A percentile compares a stretch with the other conserved stretches of the same genome.
Evolutionary conservation across 2,113 vertebrate genomes (phyloP).

Genomic region (Bufo bufo): DNA sequence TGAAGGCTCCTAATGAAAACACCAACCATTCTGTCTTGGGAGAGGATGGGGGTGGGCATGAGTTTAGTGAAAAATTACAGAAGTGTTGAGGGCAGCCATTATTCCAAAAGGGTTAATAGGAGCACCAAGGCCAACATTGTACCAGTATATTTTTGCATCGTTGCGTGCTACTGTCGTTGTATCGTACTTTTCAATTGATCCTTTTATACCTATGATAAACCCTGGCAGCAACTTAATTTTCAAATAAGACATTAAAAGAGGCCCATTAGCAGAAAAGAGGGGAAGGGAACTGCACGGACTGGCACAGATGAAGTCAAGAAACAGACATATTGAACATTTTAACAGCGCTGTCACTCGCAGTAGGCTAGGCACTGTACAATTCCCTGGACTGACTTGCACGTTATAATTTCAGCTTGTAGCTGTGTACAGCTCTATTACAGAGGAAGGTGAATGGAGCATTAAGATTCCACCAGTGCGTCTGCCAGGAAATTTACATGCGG

Average conservation of each 20-base stretch:
- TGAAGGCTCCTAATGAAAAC: conserved; percentile 44
- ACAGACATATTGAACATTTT: conserved; percentile 66
- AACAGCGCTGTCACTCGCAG: conserved; percentile 72
- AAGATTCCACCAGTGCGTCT: conserved; percentile 77
- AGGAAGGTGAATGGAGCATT: conserved; percentile 71
- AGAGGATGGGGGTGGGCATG: conserved; percentile 53
- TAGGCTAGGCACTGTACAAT: conserved; percentile 72
- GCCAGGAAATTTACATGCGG: conserved; percentile 82
- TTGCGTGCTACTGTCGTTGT: background rate
- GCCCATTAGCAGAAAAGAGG: conserved; percentile 42
- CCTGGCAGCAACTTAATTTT: background rate
- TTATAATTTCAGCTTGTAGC: conserved; percentile 68
- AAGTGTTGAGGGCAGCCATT: background rate
- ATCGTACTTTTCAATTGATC: background rate
- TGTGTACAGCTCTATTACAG: conserved; percentile 81
- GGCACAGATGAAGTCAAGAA: conserved; percentile 69
- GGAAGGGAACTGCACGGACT: conserved; percentile 68
- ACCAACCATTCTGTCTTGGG: conserved; percentile 22
- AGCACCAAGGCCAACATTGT: background rate
- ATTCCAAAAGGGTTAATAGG: conserved; percentile 14
- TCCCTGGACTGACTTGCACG: conserved; percentile 74
- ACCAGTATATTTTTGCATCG: background rate
- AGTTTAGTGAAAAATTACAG: conserved; percentile 55
- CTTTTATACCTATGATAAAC: background rate
- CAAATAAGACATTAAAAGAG: conserved; percentile 55